Conservation (phyloP, 2,797 vertebrate species). For the Diceros bicornis region DNA sequence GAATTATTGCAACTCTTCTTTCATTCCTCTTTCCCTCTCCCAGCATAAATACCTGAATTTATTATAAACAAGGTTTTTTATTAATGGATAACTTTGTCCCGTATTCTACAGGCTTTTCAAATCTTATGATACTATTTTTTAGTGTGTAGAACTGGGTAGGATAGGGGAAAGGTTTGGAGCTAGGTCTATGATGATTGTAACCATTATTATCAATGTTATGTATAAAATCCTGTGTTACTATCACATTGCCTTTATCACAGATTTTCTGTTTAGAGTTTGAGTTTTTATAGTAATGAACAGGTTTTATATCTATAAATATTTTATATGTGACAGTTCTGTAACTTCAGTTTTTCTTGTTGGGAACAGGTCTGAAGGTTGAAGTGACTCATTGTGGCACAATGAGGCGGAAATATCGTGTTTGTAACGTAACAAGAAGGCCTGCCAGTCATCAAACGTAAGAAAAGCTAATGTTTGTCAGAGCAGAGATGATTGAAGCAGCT, state of each 20-base stretch:
- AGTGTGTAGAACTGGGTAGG: conserved; percentile 8
- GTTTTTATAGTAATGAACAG: conserved; percentile 68
- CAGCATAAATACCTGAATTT: conserved; percentile 53
- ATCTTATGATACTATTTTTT: conserved; percentile 57
- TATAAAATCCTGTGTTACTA: conserved; percentile 60
- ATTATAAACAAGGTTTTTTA: conserved; percentile 17
- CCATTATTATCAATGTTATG: conserved; percentile 39
- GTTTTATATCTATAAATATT: conserved; percentile 37
- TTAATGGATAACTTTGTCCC: conserved; percentile 53
- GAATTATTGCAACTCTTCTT: conserved; percentile 23
- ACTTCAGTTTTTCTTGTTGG: conserved; percentile 77
- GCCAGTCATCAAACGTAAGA: conserved; percentile 99
- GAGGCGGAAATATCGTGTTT: conserved; percentile 99
- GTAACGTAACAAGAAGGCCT: conserved; percentile 98
- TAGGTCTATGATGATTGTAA: conserved; percentile 20
- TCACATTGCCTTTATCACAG: conserved; percentile 36
- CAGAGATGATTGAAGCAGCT: background rate
- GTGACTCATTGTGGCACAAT: conserved; percentile 99
- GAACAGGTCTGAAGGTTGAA: conserved; percentile 98
- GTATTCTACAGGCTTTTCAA: conserved; percentile 54
- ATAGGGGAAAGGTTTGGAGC: conserved; percentile 46
- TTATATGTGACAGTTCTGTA: conserved; percentile 45
- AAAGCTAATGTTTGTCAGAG: conserved; percentile 76
- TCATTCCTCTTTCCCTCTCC: background rate
- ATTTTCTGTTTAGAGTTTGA: conserved; percentile 69